phyloP scores from a whole-genome alignment of 1,140 invertebrate genomes.

The Copidosoma floridanum region DNA sequence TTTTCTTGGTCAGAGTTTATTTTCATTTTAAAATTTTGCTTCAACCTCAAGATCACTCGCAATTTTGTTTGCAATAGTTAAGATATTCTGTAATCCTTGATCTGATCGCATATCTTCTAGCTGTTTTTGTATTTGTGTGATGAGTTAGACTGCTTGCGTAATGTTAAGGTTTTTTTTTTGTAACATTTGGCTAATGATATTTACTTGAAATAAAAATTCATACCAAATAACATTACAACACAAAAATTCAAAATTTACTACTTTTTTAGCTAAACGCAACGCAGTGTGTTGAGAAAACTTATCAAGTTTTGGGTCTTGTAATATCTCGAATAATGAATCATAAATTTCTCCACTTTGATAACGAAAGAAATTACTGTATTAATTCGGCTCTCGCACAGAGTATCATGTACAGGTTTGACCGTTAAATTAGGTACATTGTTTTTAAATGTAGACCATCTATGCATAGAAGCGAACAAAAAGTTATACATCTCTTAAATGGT shows the following conservation, averaged over 20 bases:
- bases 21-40: background rate
- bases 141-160: background rate
- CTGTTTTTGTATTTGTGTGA: background rate
- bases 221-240: conserved; percentile 7
- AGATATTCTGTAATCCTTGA: conserved; percentile 1
- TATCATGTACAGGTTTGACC: conserved; percentile 38
- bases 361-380: conserved; percentile 25
- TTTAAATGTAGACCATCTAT: conserved; percentile 37
- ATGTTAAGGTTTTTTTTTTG: too few relatives aligned
- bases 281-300: background rate
- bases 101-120: background rate
- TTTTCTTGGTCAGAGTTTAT: background rate
- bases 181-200: conserved; percentile 2
- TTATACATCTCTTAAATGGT: conserved; percentile 24
- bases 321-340: background rate
- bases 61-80: conserved; percentile 4
- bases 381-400: conserved; percentile 39
- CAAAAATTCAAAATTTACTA: conserved; percentile 2
- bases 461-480: conserved; percentile 35
- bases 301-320: conserved; percentile 1
- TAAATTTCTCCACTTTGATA: conserved; percentile 5
- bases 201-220: background rate
- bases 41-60: background rate
- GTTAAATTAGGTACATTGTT: conserved; percentile 34
- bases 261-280: background rate